Conservation (phyloP, 2,797 vertebrate species). For the Geotria australis region DNA sequence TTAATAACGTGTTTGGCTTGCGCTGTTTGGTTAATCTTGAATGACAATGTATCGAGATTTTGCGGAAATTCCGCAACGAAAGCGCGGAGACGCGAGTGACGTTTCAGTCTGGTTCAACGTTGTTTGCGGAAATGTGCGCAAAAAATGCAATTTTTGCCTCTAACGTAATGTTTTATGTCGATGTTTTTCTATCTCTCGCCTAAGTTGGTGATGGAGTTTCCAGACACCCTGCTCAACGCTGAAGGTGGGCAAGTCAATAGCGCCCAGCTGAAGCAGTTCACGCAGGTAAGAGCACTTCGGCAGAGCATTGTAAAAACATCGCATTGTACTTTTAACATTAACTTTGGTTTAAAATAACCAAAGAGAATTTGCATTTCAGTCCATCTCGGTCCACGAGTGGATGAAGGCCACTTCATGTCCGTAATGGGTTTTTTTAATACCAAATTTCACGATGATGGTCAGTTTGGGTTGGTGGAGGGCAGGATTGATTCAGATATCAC, state of each 20-base stretch:
- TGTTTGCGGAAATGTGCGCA: background rate
- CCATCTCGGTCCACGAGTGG: background rate
- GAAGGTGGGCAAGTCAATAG: slow-evolving; percentile 39
- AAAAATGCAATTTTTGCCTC: background rate
- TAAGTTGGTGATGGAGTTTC: slow-evolving; percentile 98
- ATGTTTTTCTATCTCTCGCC: background rate
- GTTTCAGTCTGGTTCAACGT: background rate
- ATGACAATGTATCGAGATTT: background rate
- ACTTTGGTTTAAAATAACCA: background rate
- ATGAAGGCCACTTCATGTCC: background rate
- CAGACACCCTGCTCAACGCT: slow-evolving; percentile 43
- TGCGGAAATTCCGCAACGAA: background rate
- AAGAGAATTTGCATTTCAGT: background rate
- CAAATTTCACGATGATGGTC: no score
- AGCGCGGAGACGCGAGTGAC: background rate
- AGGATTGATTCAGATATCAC: no score
- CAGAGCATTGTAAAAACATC: no score
- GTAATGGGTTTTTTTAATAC: no score
- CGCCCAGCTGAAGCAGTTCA: slow-evolving; percentile 52
- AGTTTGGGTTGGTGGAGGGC: no score
- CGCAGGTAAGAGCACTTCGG: slow-evolving; percentile 28
- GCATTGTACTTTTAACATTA: background rate
- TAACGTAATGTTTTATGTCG: background rate
- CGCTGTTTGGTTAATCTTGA: background rate
- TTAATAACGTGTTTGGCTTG: no score